These are phyloP conservation scores for Euzophera pinguis DNA, from an alignment of 2,888 invertebrate species.

Conservation along the genomic window DNA sequence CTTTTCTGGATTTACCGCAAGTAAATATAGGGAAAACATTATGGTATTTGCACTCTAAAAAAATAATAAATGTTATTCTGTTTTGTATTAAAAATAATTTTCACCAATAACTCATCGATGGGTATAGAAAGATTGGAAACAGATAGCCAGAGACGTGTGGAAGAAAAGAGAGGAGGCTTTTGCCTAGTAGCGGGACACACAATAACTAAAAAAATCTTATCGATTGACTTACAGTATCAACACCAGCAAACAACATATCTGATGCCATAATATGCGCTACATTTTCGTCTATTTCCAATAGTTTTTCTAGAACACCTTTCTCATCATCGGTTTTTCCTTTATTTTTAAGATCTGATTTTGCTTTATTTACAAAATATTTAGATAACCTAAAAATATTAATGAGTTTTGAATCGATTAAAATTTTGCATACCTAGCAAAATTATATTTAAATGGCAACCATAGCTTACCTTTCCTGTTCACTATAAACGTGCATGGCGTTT, in stretches of 20 bases:
- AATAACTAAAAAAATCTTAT: too few species aligned
- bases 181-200: too few species aligned
- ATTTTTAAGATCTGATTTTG: conserved; percentile 36
- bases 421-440: too few species aligned
- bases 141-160: too few species aligned
- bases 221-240: conserved; percentile 84
- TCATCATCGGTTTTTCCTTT: conserved; percentile 39
- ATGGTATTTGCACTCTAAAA: conserved; percentile 78
- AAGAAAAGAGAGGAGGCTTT: too few species aligned
- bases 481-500: conserved; percentile 12
- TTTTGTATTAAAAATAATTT: background rate
- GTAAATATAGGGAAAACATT: conserved; percentile 76
- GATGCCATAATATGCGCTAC: conserved; percentile 82
- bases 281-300: conserved; percentile 78
- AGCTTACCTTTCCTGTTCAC: conserved; percentile 14
- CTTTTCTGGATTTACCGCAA: conserved; percentile 38
- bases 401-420: background rate
- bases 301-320: conserved; percentile 81
- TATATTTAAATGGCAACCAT: background rate
- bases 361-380: conserved; percentile 37
- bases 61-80: background rate
- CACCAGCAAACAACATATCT: conserved; percentile 83
- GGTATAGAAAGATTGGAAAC: too few species aligned
- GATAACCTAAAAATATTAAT: conserved; percentile 30
- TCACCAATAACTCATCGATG: background rate